These are phyloP conservation scores for Solen grandis DNA, from an alignment of 1,140 invertebrate species.

Conservation along the genomic window DNA sequence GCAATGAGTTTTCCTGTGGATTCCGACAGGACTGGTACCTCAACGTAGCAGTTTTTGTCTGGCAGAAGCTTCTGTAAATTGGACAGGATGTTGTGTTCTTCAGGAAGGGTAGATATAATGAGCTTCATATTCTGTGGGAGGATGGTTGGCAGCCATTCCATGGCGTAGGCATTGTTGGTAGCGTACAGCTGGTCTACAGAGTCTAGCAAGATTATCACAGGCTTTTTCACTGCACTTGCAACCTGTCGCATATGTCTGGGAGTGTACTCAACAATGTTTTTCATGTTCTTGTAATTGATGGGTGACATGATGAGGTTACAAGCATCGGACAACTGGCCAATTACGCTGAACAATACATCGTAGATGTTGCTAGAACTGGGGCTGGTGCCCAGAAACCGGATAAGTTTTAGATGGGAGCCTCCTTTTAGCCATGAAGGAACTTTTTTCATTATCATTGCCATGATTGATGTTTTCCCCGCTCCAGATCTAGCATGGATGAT, in stretches of 20 bases:
- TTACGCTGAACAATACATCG: constrained; percentile 63
- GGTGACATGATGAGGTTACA: constrained; percentile 64
- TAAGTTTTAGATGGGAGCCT: constrained; percentile 56
- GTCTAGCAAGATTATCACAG: constrained; percentile 78
- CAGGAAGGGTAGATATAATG: constrained; percentile 85
- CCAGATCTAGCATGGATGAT: constrained; percentile 70
- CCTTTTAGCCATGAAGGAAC: constrained; percentile 62
- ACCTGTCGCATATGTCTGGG: constrained; percentile 67
- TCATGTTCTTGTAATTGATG: constrained; percentile 63
- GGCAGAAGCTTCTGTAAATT: constrained; percentile 67
- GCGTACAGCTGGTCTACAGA: constrained; percentile 77
- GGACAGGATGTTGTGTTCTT: constrained; percentile 71
- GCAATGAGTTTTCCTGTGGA: constrained; percentile 68
- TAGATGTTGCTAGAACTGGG: constrained; percentile 62
- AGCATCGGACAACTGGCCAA: constrained; percentile 67
- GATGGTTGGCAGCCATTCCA: constrained; percentile 74
- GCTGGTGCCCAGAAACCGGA: constrained; percentile 72
- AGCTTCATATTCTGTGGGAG: constrained; percentile 82
- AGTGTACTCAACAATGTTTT: constrained; percentile 63
- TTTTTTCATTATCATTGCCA: constrained; percentile 69
- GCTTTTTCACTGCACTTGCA: constrained; percentile 61
- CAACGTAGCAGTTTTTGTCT: constrained; percentile 61
- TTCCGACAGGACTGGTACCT: constrained; percentile 65
- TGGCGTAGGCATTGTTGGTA: constrained; percentile 68
- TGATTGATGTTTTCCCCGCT: constrained; percentile 70